These are phyloP conservation scores for Erynnis tages DNA, from an alignment of 2,888 invertebrate species.

Conservation along the genomic window DNA sequence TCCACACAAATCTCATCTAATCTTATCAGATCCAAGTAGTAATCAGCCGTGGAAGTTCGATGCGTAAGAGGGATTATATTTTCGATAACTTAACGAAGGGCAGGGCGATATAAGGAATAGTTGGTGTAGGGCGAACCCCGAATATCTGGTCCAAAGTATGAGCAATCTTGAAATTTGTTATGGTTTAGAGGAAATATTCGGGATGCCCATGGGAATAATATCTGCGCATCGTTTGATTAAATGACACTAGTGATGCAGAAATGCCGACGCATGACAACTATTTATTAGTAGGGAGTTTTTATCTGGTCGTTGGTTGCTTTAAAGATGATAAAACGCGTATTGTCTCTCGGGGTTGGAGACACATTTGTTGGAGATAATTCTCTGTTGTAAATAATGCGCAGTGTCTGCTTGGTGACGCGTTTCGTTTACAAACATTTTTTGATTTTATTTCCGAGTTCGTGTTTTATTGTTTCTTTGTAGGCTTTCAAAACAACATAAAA, in stretches of 20 bases:
- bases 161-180: conserved; percentile 78
- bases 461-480: too few relatives aligned
- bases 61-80: conserved; percentile 79
- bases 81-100: conserved; percentile 78
- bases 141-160: conserved; percentile 38
- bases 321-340: conserved; percentile 7
- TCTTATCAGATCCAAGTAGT: conserved; percentile 69
- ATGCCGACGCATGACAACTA: conserved; percentile 30
- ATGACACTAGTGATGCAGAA: conserved; percentile 26
- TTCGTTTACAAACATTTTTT: too few relatives aligned
- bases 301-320: conserved; percentile 3
- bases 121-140: conserved; percentile 47
- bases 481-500: too few relatives aligned
- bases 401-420: background rate
- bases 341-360: background rate
- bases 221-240: conserved; percentile 44
- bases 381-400: background rate
- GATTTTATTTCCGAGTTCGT: too few relatives aligned
- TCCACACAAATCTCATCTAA: conserved; percentile 47
- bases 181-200: conserved; percentile 70
- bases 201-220: conserved; percentile 63
- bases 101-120: conserved; percentile 72
- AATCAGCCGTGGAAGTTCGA: conserved; percentile 75
- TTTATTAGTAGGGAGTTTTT: conserved; percentile 30
- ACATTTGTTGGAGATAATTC: background rate